Evolutionary conservation across 2,113 vertebrate species (phyloP), one percentile per base, ranked within the genome.

Genomic region (Narcine bancroftii): DNA sequence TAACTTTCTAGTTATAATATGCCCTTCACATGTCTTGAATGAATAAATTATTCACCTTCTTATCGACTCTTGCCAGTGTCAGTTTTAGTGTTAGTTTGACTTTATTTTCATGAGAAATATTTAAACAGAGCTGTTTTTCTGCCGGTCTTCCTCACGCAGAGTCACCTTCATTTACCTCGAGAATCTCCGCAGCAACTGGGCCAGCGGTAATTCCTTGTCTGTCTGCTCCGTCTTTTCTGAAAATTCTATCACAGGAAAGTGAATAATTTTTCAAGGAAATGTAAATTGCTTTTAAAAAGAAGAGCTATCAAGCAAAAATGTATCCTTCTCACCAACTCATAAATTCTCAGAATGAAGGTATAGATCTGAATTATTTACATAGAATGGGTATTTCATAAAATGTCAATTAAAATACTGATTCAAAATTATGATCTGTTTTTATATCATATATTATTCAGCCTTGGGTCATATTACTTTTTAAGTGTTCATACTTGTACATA

Each of bases 381-480:
- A 5, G 13, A 15, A 17, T 53, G 6, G 11, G 39, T 5, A 13
- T n/a, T 63, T 87, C 19, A 63, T 87, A 19, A 5, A 1, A 65
- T 89, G 63, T 39, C 17, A 42, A 6, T 29, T 79, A 79, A 79
- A 45, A 45, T 45, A 21, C 15, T 42, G 42, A 21, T 75, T n/a
- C n/a, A 79, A 83, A 83, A 77, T 77, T 85, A n/a, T 33, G 53
- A 65, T n/a, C 21, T 63, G 56, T 24, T 36, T 66, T 63, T 65
- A 66, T 13, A 39, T 89, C 17, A 42, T 89, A 39, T 42, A 66
- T 66, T 60, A 60, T 60, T 10, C 33, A 85, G 45, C 33, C 10
- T 39, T 89, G 39, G 36, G 63, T 89, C 63, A 13, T 89, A 89
- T 63, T 39, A 87, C n/a, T 63, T 89, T 87, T 81, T 83, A 83